Percentiles rank a stretch among this genome's conserved stretches.
phyloP scores from a whole-genome alignment of 2,888 invertebrate species.

The Agrotis ipsilon region DNA sequence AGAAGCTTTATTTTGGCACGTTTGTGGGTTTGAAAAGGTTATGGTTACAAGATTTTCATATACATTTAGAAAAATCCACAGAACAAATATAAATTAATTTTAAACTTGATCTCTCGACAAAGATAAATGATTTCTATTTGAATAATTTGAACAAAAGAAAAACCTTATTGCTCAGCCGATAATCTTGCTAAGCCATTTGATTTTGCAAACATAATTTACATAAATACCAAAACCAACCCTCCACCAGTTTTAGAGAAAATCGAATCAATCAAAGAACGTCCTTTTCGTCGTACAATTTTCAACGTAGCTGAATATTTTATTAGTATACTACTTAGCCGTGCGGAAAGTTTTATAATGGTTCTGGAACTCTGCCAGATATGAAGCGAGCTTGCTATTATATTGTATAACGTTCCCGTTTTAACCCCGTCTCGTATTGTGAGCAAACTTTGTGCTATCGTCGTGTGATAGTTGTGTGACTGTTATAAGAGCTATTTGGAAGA shows the following conservation, averaged over 20 bases:
- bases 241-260: constrained; percentile 24
- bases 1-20: too few species aligned
- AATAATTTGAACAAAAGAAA: too few species aligned
- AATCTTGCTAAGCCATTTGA: not conserved
- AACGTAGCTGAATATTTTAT: constrained; percentile 81
- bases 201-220: not conserved
- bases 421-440: constrained; percentile 51
- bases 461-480: constrained; percentile 37
- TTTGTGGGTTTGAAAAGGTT: too few species aligned
- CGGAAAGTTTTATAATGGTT: constrained; percentile 85
- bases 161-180: not conserved
- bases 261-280: constrained; percentile 53
- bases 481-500: constrained; percentile 17
- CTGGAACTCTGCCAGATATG: constrained; percentile 82
- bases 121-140: too few species aligned
- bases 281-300: constrained; percentile 53
- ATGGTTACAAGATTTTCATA: too few species aligned
- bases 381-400: constrained; percentile 70
- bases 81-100: too few species aligned
- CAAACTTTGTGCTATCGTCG: constrained; percentile 45
- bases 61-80: too few species aligned
- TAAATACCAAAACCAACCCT: not conserved
- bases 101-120: too few species aligned
- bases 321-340: constrained; percentile 82
- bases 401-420: constrained; percentile 65